Conservation (phyloP, 2,888 invertebrate genomes). For the Cephus spinipes region DNA sequence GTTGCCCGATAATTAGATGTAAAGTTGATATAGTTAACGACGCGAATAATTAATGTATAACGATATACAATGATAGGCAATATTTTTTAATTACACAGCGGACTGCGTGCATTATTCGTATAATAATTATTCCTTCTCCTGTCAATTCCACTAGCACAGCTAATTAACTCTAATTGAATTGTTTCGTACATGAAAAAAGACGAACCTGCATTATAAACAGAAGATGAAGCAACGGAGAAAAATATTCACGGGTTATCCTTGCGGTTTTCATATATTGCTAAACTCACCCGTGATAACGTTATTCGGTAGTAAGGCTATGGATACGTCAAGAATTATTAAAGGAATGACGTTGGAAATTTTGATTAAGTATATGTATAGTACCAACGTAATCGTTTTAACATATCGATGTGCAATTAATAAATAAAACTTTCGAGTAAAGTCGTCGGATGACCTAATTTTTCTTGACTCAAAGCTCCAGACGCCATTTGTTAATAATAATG, state of each 20-base stretch:
- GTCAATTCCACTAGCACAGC: background rate
- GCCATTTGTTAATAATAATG: background rate
- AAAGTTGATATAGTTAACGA: background rate
- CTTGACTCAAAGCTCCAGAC: background rate
- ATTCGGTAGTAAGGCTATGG: too few relatives aligned
- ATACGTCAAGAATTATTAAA: background rate
- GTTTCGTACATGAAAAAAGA: background rate
- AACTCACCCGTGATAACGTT: background rate
- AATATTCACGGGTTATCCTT: background rate
- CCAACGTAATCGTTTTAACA: background rate
- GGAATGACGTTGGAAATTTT: background rate
- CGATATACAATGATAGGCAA: background rate
- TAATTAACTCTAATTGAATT: constrained; percentile 27
- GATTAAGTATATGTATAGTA: background rate
- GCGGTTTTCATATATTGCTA: background rate
- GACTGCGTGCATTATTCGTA: background rate
- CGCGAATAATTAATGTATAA: background rate
- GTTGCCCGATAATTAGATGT: background rate
- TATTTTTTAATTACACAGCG: background rate
- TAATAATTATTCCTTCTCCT: background rate
- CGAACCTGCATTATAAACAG: background rate
- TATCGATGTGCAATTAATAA: background rate
- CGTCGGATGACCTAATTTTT: background rate
- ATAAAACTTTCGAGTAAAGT: background rate
- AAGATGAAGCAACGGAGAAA: background rate